Percentiles rank a stretch among this genome's conserved stretches.
Evolutionary conservation across 2,888 invertebrate species (phyloP).

Genomic region (Amphiduros pacificus): DNA sequence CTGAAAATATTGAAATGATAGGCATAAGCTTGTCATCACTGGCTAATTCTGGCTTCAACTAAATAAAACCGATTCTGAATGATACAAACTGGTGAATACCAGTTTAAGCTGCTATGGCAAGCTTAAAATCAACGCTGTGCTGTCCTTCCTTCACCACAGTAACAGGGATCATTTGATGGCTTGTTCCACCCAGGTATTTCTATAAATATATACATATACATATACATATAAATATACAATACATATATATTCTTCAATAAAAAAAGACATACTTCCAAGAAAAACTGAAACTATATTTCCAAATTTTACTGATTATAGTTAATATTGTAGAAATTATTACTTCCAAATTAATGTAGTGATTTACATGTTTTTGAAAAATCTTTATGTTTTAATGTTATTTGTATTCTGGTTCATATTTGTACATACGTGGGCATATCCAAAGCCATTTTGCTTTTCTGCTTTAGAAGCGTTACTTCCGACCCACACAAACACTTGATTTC

Average conservation of each 20-base stretch:
- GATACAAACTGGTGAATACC: too few relatives aligned
- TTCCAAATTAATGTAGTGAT: not conserved
- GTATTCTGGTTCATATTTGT: not conserved
- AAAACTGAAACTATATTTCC: not conserved
- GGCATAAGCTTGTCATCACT: too few relatives aligned
- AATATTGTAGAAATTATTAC: not conserved
- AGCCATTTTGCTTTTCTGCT: slow-evolving; percentile 47
- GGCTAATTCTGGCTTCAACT: too few relatives aligned
- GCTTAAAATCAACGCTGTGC: slow-evolving; percentile 25
- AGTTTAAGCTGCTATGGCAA: slow-evolving; percentile 34
- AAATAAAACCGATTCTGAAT: too few relatives aligned
- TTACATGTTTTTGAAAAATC: too few relatives aligned
- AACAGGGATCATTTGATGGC: slow-evolving; percentile 23
- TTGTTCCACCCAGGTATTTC: slow-evolving; percentile 22
- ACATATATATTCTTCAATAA: not conserved
- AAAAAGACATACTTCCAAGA: not conserved
- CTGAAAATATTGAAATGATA: too few relatives aligned
- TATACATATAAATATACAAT: not conserved
- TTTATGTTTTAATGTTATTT: too few relatives aligned
- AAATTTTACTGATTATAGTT: not conserved
- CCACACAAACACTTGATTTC: slow-evolving; percentile 46
- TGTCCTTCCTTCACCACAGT: slow-evolving; percentile 34
- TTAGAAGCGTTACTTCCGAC: slow-evolving; percentile 46
- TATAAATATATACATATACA: slow-evolving; percentile 5
- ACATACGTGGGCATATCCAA: slow-evolving; percentile 56